Base-by-base conservation (phyloP, 2,113 vertebrate species). In the Toxotes jaculatrix region DNA sequence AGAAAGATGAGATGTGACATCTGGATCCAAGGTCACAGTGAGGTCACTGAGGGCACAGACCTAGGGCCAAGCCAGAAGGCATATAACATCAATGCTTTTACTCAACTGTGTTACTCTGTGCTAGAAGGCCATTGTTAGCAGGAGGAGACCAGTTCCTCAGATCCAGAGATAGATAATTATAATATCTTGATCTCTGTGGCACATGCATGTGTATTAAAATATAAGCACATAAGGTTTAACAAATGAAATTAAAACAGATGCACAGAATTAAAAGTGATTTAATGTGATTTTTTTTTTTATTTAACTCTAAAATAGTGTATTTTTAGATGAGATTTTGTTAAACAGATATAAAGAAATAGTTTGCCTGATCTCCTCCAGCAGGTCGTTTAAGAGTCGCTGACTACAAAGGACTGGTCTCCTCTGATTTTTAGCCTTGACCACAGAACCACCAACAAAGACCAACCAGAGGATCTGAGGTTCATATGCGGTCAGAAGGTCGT, bases 1-100 rank as follows among this genome's bases (percentile, higher is more conserved):
- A 71, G 59, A 57, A 65, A 65, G 43, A 83, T 83, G 40, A 68
- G 64, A 82, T 71, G 56, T 82, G 53, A 65, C 80, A 86, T 38
- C 14, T 14, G 53, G n/a, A 76, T 12, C 21, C 0, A 0, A 40
- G 56, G 43, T 77, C 51, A 65, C 0, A 0, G 21, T 13, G 45
- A 57, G 70, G 64, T 71, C 45, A 56, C 36, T 14, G 11, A 45
- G 34, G 31, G 36, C 36, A 65, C 19, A 47, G 31, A 76, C 47
- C 13, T 55, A 27, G 13, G 23, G 65, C 16, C 27, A 27, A 27
- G 27, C 27, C 27, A 27, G 27, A 27, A 27, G 21, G 21, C 36
- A 34, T 4, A 12, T 27, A 27, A 27, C 45, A 31, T 56, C 31
- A 69, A 27, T 3, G 38, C 57, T 64, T 69, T 38, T 16, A 21